Percentiles rank a stretch among this genome's conserved stretches.
These are phyloP conservation scores for Sebastes diploproa DNA, from an alignment of 2,797 vertebrate species.

Conservation along the genomic window DNA sequence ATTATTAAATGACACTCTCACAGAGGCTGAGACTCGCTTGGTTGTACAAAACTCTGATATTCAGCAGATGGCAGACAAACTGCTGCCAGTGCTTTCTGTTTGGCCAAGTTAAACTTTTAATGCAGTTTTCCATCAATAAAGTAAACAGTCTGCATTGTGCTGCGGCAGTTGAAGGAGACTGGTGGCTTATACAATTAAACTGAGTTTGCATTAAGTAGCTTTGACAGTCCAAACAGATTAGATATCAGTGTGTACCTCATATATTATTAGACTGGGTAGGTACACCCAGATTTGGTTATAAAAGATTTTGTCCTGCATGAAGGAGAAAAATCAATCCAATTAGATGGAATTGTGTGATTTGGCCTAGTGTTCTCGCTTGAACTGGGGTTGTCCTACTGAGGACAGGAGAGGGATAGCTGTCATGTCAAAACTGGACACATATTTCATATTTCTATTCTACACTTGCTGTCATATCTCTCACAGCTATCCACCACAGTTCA, in stretches of 20 bases:
- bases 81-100: not conserved
- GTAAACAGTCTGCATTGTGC: not conserved
- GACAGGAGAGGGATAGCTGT: not conserved
- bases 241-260: not conserved
- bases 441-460: not conserved
- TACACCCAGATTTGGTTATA: not conserved
- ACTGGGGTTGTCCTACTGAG: not conserved
- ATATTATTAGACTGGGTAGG: not conserved
- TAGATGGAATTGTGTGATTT: not conserved
- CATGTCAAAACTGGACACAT: not conserved
- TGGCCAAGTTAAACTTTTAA: not conserved
- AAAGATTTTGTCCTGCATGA: not conserved
- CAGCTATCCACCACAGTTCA: not conserved
- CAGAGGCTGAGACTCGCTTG: not conserved
- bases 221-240: not conserved
- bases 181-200: not conserved
- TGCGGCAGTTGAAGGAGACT: not conserved
- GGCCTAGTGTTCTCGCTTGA: not conserved
- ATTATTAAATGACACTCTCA: not conserved
- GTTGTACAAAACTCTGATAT: not conserved
- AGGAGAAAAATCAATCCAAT: not conserved
- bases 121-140: not conserved
- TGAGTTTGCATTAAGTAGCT: not conserved
- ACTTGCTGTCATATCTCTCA: not conserved
- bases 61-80: not conserved